Evolutionary conservation across 2,888 invertebrate species (phyloP).

Genomic region (Sarcophaga rosellei): DNA sequence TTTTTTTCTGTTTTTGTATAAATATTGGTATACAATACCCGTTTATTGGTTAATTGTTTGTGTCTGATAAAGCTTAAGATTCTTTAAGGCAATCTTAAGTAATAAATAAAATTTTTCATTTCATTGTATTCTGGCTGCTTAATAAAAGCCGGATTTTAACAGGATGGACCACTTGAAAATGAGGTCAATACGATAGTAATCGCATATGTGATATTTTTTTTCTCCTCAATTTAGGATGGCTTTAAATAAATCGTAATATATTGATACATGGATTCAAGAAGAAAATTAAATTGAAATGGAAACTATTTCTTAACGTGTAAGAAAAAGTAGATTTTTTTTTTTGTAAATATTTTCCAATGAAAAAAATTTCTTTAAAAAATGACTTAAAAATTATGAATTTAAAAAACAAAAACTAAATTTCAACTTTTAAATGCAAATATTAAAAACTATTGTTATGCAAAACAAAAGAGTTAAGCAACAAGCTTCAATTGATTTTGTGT

Average conservation of each 20-base stretch:
- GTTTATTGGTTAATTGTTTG: slow-evolving; percentile 57
- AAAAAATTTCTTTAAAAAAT: background rate
- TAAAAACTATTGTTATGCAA: no score
- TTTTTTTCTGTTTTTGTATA: background rate
- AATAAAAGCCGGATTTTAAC: background rate
- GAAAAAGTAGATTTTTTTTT: background rate
- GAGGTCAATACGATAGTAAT: slow-evolving; percentile 50
- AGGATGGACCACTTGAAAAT: slow-evolving; percentile 34
- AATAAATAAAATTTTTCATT: slow-evolving; percentile 19
- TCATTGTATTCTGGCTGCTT: slow-evolving; percentile 12
- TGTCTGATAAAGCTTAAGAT: slow-evolving; percentile 27
- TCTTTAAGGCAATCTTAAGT: background rate
- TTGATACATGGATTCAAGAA: background rate
- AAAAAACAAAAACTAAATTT: no score
- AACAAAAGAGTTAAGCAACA: no score
- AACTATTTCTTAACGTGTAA: background rate
- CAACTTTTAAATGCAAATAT: no score
- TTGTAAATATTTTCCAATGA: background rate
- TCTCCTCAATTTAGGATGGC: slow-evolving; percentile 5
- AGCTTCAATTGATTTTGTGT: no score
- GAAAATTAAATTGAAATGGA: background rate
- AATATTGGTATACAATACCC: background rate
- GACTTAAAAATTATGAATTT: no score
- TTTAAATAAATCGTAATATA: background rate
- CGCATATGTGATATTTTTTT: slow-evolving; percentile 4